Conservation (phyloP, 1,140 invertebrate species). For the Bombyx mori region ASM3026992v2 NC_085116.1:8049501-8050000, state of each 20-base stretch:
- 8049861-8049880: constrained; percentile 71
- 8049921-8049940: constrained; percentile 2
- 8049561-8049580: constrained; percentile 57
- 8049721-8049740: constrained; percentile 8
- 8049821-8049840: constrained; percentile 28
- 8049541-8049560: constrained; percentile 56
- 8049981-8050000: constrained; percentile 2
- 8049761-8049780: constrained; percentile 40
- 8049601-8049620: constrained; percentile 34
- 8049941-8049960: no score
- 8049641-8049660: constrained; percentile 69
- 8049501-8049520: constrained; percentile 65
- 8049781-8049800: constrained; percentile 66
- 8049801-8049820: constrained; percentile 70
- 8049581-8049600: constrained; percentile 16
- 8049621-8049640: constrained; percentile 66
- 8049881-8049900: constrained; percentile 77
- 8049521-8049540: constrained; percentile 65
- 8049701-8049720: constrained; percentile 27
- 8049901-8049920: constrained; percentile 49
- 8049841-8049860: constrained; percentile 41
- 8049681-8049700: constrained; percentile 29
- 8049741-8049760: constrained; percentile 26
- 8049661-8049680: constrained; percentile 72
- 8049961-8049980: constrained; percentile 5